Conservation (phyloP, 2,113 vertebrate species). For the Sardina pilchardus region DNA sequence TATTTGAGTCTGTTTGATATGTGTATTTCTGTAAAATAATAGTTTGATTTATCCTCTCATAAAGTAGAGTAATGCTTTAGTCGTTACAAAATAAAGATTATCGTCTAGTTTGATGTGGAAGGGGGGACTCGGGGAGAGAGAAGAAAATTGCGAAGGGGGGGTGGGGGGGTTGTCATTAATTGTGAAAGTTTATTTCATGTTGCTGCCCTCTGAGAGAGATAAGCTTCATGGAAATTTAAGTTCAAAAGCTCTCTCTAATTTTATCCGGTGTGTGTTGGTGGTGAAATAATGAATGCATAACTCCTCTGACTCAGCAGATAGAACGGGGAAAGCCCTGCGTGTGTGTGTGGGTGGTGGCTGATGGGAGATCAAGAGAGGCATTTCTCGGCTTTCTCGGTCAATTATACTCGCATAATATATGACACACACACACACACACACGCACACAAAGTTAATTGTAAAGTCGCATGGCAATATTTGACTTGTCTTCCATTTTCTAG, state of each 20-base stretch:
- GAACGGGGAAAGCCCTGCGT: conserved; percentile 19
- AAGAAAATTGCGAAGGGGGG: not conserved
- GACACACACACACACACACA: not conserved
- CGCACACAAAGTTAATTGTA: conserved; percentile 1
- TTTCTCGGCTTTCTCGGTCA: not conserved
- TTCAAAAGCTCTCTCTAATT: not conserved
- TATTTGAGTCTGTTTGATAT: too few species aligned
- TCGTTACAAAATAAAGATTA: not conserved
- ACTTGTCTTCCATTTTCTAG: not conserved
- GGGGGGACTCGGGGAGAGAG: not conserved
- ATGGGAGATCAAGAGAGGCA: conserved; percentile 8
- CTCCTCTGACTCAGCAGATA: not conserved
- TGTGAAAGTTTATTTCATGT: not conserved
- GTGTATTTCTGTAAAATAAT: not conserved
- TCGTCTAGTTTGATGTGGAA: not conserved
- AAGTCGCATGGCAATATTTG: not conserved
- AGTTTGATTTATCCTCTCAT: not conserved
- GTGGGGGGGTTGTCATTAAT: not conserved
- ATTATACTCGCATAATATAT: not conserved
- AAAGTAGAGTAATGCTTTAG: not conserved
- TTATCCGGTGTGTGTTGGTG: not conserved
- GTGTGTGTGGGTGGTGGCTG: not conserved
- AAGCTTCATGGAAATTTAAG: not conserved
- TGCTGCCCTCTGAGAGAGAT: not conserved
- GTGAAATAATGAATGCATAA: not conserved